Conservation (phyloP, 2,797 vertebrate species). For the Neosilurus hyrtlii region DNA sequence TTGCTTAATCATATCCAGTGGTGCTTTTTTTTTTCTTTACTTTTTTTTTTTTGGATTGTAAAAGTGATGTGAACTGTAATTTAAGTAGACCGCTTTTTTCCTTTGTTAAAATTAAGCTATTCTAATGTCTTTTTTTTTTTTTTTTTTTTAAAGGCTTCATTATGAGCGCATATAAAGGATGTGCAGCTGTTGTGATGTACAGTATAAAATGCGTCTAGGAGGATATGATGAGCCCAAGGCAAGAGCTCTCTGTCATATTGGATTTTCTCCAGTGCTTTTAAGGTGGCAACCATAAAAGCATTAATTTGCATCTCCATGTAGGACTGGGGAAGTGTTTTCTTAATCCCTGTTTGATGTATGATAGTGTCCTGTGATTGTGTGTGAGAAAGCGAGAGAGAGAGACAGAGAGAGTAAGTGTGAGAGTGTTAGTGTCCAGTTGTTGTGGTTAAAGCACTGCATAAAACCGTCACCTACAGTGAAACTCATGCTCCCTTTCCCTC, state of each 20-base stretch:
- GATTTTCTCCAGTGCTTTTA: conserved; percentile 88
- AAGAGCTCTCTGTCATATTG: conserved; percentile 67
- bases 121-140: conserved; percentile 42
- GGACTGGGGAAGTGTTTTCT: conserved; percentile 78
- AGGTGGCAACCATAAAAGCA: conserved; percentile 67
- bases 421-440: conserved; percentile 64
- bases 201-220: conserved; percentile 68
- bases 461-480: conserved; percentile 54
- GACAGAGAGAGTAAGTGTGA: conserved; percentile 15
- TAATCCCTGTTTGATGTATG: conserved; percentile 80
- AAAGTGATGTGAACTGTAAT: conserved; percentile 52
- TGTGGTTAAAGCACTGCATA: conserved; percentile 68
- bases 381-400: conserved; percentile 22
- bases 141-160: conserved; percentile 63
- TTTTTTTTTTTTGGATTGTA: conserved; percentile 45
- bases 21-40: conserved; percentile 60
- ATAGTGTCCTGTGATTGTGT: conserved; percentile 74
- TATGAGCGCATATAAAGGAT: conserved; percentile 50
- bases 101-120: conserved; percentile 49
- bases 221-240: conserved; percentile 80
- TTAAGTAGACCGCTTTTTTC: conserved; percentile 51
- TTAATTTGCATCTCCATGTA: conserved; percentile 83
- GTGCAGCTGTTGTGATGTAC: conserved; percentile 42
- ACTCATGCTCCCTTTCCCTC: conserved; percentile 49
- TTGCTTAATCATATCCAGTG: conserved; percentile 83